Conservation (phyloP, 2,797 vertebrate species). For the Tenualosa ilisha region DNA sequence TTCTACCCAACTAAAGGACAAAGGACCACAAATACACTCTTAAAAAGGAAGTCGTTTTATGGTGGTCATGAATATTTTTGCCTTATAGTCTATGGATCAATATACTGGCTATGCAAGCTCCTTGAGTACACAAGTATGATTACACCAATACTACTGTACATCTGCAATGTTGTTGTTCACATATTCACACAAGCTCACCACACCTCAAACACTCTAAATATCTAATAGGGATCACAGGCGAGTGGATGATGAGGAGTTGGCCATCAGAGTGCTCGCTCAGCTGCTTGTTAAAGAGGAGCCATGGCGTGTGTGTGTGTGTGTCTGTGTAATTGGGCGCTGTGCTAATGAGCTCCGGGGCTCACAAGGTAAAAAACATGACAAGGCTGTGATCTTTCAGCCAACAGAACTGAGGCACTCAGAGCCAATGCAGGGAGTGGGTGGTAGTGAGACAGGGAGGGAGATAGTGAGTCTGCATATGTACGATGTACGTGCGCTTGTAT, state of each 20-base stretch:
- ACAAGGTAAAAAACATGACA: background rate
- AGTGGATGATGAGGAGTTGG: background rate
- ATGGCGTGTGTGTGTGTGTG: too few relatives aligned
- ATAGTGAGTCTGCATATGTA: background rate
- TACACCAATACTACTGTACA: background rate
- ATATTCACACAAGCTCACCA: background rate
- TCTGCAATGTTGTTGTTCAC: background rate
- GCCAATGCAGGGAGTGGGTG: background rate
- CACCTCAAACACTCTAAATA: background rate
- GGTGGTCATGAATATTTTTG: background rate
- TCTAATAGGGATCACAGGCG: background rate
- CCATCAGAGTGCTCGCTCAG: background rate
- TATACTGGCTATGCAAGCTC: background rate
- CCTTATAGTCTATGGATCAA: background rate
- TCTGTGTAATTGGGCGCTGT: constrained; percentile 1
- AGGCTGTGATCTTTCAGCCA: background rate
- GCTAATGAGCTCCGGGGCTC: constrained; percentile 35
- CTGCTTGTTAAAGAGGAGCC: background rate
- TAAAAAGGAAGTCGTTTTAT: too few relatives aligned
- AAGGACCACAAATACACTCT: too few relatives aligned
- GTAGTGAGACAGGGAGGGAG: background rate
- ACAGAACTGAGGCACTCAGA: background rate
- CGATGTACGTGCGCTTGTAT: background rate
- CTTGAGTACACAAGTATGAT: background rate
- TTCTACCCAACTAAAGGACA: too few relatives aligned